These are phyloP conservation scores for Hecatera dysodea DNA, from an alignment of 2,888 invertebrate genomes.

Conservation along the genomic window DNA sequence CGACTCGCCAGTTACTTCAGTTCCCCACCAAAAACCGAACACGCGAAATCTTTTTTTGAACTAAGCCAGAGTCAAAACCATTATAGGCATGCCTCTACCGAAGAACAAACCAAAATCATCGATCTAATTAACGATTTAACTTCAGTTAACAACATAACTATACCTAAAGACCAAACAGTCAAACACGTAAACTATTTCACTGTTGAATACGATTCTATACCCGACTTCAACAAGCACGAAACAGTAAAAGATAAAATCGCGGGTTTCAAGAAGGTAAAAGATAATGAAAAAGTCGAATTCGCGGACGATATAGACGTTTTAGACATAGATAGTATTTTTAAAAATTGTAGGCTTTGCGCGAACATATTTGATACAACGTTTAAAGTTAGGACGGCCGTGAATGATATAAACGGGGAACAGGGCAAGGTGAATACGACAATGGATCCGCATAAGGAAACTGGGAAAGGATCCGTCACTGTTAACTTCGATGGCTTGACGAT, in stretches of 20 bases:
- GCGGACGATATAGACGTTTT: conserved; percentile 54
- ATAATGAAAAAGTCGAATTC: conserved; percentile 44
- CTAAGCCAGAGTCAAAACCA: conserved; percentile 87
- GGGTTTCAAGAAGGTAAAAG: not conserved
- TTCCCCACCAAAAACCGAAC: conserved; percentile 82
- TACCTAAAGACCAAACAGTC: conserved; percentile 74
- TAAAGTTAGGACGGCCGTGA: conserved; percentile 76
- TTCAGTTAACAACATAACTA: conserved; percentile 73
- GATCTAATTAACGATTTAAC: conserved; percentile 83
- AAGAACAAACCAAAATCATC: conserved; percentile 56
- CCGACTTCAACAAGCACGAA: conserved; percentile 50
- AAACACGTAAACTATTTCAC: conserved; percentile 83
- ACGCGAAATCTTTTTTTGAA: conserved; percentile 89
- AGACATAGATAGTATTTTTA: conserved; percentile 58
- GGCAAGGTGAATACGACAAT: conserved; percentile 59
- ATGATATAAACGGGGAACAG: conserved; percentile 50
- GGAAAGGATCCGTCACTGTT: conserved; percentile 68
- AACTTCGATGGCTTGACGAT: conserved; percentile 70
- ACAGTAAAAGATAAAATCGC: conserved; percentile 35
- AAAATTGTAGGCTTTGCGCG: conserved; percentile 79
- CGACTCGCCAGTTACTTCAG: conserved; percentile 86
- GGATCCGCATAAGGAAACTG: conserved; percentile 56
- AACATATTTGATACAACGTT: conserved; percentile 66
- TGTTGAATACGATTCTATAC: conserved; percentile 75
- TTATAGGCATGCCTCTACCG: conserved; percentile 75